phyloP scores from a whole-genome alignment of 2,888 invertebrate genomes.

The Melipona bicolor region DNA sequence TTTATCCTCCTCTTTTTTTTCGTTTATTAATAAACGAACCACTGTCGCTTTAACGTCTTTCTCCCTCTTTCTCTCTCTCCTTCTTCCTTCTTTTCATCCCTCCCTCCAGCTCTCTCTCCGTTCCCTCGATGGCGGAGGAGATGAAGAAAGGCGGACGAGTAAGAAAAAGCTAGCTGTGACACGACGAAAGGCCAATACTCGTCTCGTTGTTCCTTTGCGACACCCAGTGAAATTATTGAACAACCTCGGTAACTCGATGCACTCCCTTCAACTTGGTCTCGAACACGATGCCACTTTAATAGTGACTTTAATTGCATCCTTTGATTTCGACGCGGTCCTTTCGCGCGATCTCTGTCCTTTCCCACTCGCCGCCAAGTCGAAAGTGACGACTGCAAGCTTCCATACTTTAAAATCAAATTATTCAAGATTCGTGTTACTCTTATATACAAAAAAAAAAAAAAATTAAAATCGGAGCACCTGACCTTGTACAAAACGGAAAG shows the following conservation, averaged over 20 bases:
- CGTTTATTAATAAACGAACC: conserved; percentile 70
- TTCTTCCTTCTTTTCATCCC: background rate
- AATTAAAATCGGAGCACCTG: background rate
- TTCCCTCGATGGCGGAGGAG: background rate
- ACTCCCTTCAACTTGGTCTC: conserved; percentile 22
- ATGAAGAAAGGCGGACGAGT: background rate
- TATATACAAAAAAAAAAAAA: too few species aligned
- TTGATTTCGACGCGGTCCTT: background rate
- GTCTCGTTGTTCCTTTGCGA: conserved; percentile 35
- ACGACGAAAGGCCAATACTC: conserved; percentile 35
- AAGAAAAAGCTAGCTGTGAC: conserved; percentile 10
- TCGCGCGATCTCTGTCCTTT: background rate
- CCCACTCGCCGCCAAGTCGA: background rate
- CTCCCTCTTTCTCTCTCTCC: background rate
- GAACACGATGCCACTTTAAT: conserved; percentile 26
- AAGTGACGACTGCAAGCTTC: background rate
- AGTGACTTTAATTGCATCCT: conserved; percentile 24
- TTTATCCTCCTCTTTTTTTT: conserved; percentile 35
- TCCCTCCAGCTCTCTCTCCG: background rate
- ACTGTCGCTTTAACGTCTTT: conserved; percentile 11
- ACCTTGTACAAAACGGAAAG: background rate
- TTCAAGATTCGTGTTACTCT: background rate
- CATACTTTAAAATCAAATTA: background rate
- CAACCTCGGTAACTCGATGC: conserved; percentile 30
- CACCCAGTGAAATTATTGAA: conserved; percentile 41